Base-by-base conservation (phyloP, 2,113 vertebrate genomes). In the Prionailurus viverrinus region DNA sequence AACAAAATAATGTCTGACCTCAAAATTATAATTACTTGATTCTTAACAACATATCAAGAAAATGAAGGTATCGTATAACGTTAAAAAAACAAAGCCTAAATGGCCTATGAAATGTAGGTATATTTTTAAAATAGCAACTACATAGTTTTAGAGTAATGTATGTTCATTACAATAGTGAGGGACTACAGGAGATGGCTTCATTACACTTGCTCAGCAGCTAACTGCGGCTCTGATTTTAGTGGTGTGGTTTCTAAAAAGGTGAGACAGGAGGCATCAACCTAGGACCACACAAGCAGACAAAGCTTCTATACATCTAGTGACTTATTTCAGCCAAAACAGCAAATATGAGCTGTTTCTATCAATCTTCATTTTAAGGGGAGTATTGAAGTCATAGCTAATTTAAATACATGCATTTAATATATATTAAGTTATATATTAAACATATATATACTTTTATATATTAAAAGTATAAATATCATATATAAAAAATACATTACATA, bases 11-110 rank as follows among this genome's bases (percentile, higher is more conserved):
- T 85, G 65, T 48, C 39, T 87, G 25, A 31, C 27, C 36, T 91
- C 61, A 93, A 65, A 97, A 94, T 96, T 80, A 92, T 10, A 92
- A 36, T 74, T 76, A 87, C 53, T 96, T 89, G 21, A 88, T 92
- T 76, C 89, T 88, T 95, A 86, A 31, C 9, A 94, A 78, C 53
- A 65, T 27, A 89, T 25, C 66, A 55, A 53, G 7, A 84, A 92
- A 89, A 58, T 69, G 2, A 69, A n/a, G 10, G 1, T 73, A 41
- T 53, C 63, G 5, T 36, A 39, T 73, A 45, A 79, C 63, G 55
- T 87, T 69, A 89, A 79, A 73, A 45, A 81, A 88, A 55, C 1
- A 58, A 73, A 81, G 39, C 81, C 71, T 88, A 39, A 74, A 15
- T 27, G 66, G 45, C 41, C 66, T 55, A 9, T 65, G 33, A 79